Evolutionary conservation across 1,140 invertebrate species (phyloP), one percentile per base, ranked within the genome.

Genomic region (Drosophila chauvacae): DNA sequence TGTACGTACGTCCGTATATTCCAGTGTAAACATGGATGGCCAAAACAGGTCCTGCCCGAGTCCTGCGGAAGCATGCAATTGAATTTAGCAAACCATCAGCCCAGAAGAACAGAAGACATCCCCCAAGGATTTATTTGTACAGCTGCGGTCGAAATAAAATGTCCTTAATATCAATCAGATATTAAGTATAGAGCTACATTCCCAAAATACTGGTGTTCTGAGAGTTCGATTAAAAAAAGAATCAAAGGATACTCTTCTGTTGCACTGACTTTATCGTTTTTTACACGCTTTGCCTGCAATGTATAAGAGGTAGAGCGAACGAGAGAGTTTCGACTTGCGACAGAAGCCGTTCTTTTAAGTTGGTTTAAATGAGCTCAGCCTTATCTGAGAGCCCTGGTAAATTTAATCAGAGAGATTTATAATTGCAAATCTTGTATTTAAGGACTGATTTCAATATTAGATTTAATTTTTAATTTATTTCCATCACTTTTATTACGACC

Each of bases 11-110:
- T 16, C 44, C 33, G n/a, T 62, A 65, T 45, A 45, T 26, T 14
- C 53, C 18, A 37, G 35, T 60, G 55, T 45, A 76, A 72, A 70
- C 66, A 71, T 71, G 23, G 47, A 41, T 28, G 50, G 51, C 26
- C 35, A n/a, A 28, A 47, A 48, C 50, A 51, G 30, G 45, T 45
- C 48, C 50, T 55, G 68, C 26, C 30, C 42, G 42, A 62, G 41
- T 87, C 69, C 53, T 79, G 65, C 45, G 62, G 62, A 56, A 79
- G 55, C 62, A 71, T 82, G 79, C 82, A 85, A 87, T 86, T 76
- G 75, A 75, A 69, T 73, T 65, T 61, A 45, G 77, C 73, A 62
- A 51, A 65, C 62, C 77, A 53, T 62, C 72, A 73, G 33, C 50
- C 35, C 23, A 28, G 41, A 57, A 63, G 60, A 72, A 72, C 51